These are phyloP conservation scores for Felis chaus DNA, from an alignment of 2,113 vertebrate species.

Conservation along the genomic window DNA sequence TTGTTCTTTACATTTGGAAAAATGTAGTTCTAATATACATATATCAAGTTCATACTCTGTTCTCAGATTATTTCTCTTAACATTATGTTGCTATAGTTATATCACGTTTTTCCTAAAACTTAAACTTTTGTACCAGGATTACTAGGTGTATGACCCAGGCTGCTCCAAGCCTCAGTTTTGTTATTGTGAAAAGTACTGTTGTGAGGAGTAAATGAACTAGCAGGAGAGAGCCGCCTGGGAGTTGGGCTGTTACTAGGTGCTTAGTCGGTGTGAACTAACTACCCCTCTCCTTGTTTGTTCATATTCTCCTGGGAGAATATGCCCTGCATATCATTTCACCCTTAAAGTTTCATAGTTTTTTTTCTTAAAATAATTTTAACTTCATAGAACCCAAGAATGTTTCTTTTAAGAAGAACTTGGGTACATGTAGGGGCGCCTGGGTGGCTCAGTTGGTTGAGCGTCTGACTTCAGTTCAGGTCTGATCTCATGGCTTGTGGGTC, in stretches of 20 bases:
- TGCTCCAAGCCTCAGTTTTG: neutral
- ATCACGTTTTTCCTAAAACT: conserved; percentile 13
- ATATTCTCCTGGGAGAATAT: neutral
- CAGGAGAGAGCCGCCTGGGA: neutral
- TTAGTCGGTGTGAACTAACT: neutral
- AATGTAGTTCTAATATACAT: neutral
- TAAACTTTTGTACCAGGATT: neutral
- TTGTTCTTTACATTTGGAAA: conserved; percentile 24
- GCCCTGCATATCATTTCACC: neutral
- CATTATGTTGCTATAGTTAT: neutral
- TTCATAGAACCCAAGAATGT: neutral
- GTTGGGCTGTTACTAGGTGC: neutral
- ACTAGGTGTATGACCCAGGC: neutral
- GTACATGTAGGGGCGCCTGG: neutral
- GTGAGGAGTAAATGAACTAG: neutral
- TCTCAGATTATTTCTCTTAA: conserved; percentile 22
- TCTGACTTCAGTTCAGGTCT: too few relatives aligned
- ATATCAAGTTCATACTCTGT: neutral
- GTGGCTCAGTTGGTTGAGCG: too few relatives aligned
- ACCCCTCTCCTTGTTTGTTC: neutral
- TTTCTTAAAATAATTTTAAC: neutral
- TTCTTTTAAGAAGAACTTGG: neutral
- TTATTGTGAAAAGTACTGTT: neutral
- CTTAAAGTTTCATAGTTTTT: neutral
- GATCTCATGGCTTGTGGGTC: too few relatives aligned